Evolutionary conservation across 2,888 invertebrate species (phyloP).

Genomic region (Lithodes maja): DNA sequence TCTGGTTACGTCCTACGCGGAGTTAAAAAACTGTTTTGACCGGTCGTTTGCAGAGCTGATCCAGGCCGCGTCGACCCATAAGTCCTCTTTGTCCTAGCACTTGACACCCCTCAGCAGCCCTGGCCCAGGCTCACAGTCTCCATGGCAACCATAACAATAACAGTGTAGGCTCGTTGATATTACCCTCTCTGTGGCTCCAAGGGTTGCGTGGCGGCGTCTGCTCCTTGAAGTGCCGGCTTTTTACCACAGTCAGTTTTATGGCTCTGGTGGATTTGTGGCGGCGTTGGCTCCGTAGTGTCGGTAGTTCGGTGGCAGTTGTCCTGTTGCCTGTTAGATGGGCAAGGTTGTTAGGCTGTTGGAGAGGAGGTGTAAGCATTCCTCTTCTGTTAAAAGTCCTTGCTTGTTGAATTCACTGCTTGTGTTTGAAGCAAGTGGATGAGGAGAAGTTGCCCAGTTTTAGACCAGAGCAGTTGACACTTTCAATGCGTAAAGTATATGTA

Average conservation of each 20-base stretch:
- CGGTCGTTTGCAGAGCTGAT: conserved; percentile 91
- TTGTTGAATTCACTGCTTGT: neutral
- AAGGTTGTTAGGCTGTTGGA: neutral
- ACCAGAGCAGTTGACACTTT: too few species aligned
- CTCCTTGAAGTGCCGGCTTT: neutral
- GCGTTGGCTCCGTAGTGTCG: neutral
- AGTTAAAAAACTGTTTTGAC: conserved; percentile 95
- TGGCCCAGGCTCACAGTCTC: too few species aligned
- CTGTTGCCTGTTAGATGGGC: neutral
- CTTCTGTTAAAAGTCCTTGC: neutral
- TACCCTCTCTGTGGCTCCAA: neutral
- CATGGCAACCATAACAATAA: too few species aligned
- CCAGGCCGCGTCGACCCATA: conserved; percentile 71
- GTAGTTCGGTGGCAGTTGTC: neutral
- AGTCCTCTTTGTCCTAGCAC: conserved; percentile 49
- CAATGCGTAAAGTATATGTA: too few species aligned
- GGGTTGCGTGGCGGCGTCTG: neutral
- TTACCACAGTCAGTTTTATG: neutral
- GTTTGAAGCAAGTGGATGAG: neutral
- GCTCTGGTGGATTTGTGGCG: neutral
- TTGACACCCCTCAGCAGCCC: neutral
- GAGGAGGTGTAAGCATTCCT: neutral
- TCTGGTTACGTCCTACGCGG: conserved; percentile 94
- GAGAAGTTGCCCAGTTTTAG: neutral
- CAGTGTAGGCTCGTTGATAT: neutral